Base-by-base conservation (phyloP, 2,888 invertebrate species). In the Syrista parreyssii region DNA sequence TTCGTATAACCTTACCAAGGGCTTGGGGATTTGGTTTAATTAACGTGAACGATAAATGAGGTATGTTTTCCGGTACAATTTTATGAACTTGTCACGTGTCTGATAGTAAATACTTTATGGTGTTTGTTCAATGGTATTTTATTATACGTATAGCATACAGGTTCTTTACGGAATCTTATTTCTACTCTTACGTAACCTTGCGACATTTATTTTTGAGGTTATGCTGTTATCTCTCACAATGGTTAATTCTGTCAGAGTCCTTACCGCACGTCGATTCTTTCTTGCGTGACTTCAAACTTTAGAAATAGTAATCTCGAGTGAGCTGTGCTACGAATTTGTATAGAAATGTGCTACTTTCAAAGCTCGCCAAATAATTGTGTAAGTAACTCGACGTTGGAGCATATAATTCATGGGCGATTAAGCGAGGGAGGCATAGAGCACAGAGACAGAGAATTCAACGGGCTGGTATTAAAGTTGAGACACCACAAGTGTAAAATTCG, bases 11-110 rank as follows among this genome's bases (percentile, higher is more conserved):
- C 55, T 55, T 23, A 55, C 23, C 55, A 23, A 55, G 55, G 23
- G 55, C 55, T 23, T 9, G 23, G 55, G 1, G 55, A 55, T 55
- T 23, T 55, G 23, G 55, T 55, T 55, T 55, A 55, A 55, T 55
- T 33, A 34, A 32, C 12, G 11, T 68, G 35, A 69, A 74, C 6
- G 68, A 33, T 78, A 75, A 76, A 71, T 35, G 55, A 55, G 74
- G 77, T 55, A 32, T 76, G 40, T 73, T 75, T 78, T 78, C 68
- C 9, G 0, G 9, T 23, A 9, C 4, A 23, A 9, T 55, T 23
- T 55, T 34, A 34, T 6, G 34, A 9, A 9, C 34, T 34, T 34
- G 34, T 34, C 34, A 34, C 34, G 34, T 34, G 4, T 34, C 34
- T 34, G 3, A 34, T 9, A 34, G 34, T 34, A 34, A 34, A 34